Conservation (phyloP, 2,888 invertebrate genomes). For the Saturnia pavonia region DNA sequence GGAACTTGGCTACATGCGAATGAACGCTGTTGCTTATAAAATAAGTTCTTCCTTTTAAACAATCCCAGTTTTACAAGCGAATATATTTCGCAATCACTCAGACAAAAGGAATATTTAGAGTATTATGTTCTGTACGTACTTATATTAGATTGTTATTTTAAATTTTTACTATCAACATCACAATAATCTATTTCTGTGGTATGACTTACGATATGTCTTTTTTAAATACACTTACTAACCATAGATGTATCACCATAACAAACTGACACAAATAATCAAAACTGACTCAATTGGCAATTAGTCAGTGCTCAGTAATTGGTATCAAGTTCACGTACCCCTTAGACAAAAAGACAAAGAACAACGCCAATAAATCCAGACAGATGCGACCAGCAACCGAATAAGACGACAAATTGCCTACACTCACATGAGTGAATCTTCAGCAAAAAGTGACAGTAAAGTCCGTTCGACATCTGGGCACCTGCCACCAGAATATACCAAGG, state of each 20-base stretch:
- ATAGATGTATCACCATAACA: constrained; percentile 42
- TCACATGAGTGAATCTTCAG: constrained; percentile 32
- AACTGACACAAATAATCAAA: constrained; percentile 59
- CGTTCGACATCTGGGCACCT: constrained; percentile 78
- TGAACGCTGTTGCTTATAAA: background rate
- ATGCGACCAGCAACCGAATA: constrained; percentile 55
- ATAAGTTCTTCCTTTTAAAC: constrained; percentile 1
- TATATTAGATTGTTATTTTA: background rate
- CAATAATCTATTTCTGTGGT: background rate
- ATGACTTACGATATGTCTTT: background rate
- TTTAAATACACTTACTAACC: constrained; percentile 9
- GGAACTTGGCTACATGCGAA: constrained; percentile 23
- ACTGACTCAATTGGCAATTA: constrained; percentile 64
- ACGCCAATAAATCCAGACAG: constrained; percentile 69
- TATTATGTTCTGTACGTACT: background rate
- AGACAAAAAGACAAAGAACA: constrained; percentile 48
- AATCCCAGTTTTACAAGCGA: background rate
- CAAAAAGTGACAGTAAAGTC: constrained; percentile 56
- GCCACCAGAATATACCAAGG: constrained; percentile 70
- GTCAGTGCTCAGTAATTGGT: constrained; percentile 66
- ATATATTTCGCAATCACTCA: background rate
- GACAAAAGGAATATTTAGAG: background rate
- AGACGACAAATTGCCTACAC: constrained; percentile 61
- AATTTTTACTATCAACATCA: background rate
- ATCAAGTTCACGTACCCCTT: constrained; percentile 59